phyloP scores from a whole-genome alignment of 2,888 invertebrate genomes.

The Serrognathus titanus region DNA sequence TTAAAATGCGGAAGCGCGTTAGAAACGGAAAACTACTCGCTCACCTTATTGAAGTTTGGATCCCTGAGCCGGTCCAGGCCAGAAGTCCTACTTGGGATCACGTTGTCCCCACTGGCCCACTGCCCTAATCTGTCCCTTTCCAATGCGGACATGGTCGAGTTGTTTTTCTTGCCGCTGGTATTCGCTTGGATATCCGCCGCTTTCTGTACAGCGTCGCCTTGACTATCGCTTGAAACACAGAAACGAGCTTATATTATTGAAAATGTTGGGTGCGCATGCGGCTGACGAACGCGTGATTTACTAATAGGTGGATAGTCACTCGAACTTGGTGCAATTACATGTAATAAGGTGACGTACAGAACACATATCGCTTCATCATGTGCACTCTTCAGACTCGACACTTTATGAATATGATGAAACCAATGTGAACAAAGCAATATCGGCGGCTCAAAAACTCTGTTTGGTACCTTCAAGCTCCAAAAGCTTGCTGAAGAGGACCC shows the following conservation, averaged over 20 bases:
- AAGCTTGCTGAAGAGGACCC: too few relatives aligned
- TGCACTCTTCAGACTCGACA: too few relatives aligned
- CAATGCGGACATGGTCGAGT: conserved; percentile 35
- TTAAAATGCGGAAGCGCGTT: not conserved
- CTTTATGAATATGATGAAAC: too few relatives aligned
- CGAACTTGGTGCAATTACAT: too few relatives aligned
- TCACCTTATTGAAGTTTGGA: conserved; percentile 69
- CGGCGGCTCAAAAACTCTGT: too few relatives aligned
- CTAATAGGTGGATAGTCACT: too few relatives aligned
- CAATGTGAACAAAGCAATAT: too few relatives aligned
- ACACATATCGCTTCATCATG: too few relatives aligned
- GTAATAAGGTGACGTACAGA: too few relatives aligned
- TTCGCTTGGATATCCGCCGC: not conserved
- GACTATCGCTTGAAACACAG: conserved; percentile 13
- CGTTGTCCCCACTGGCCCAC: conserved; percentile 55
- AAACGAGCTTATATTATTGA: conserved; percentile 4
- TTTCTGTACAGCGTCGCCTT: not conserved
- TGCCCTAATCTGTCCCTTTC: conserved; percentile 64
- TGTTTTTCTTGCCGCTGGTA: not conserved
- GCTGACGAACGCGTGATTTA: too few relatives aligned
- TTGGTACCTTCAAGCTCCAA: too few relatives aligned
- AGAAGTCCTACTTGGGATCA: conserved; percentile 52
- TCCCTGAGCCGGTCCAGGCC: conserved; percentile 67
- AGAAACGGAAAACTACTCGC: conserved; percentile 12
- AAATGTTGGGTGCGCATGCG: not conserved